Evolutionary conservation across 2,113 vertebrate species (phyloP), one percentile per base, ranked within the genome.

Genomic region (Bos indicus): DNA sequence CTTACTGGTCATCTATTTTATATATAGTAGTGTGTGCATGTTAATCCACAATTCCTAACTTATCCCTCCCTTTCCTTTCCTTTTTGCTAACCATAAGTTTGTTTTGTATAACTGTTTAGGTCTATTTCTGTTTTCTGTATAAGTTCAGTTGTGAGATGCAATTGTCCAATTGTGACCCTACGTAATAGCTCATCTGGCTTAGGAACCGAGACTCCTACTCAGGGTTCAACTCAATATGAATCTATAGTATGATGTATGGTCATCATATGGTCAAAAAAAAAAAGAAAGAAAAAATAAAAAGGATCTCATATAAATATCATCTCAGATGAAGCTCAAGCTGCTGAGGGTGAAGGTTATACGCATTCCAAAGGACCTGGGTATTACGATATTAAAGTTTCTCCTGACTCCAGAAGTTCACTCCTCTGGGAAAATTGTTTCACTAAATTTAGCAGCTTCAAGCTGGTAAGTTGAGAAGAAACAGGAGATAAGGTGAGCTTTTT

Each of bases 401-500:
- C 59, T 92, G 33, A 46, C 56, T 64, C 25, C 3, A 62, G 78
- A 62, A 86, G 43, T 93, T 91, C 88, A 64, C 40, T 59, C 9
- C n/a, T 90, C n/a, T 77, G 33, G 40, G 23, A 93, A 94, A 82
- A 82, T 96, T 74, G 52, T 81, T 91, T 92, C 90, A 94, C 59
- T 97, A 92, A 96, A 95, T 96, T 97, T 97, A 96, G 74, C 62
- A 91, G 17, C 59, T 82, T 56, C 59, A 96, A 95, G 59, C 59
- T 93, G 80, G 59, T 98, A 90, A 97, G 15, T 43, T 59, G 82
- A 95, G 59, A 33, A 93, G 43, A 95, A 95, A 83, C 2, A 16
- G 83, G 94, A 94, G 95, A 87, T 80, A 97, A 96, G 95, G 83
- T 97, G 62, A 97, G n/a, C 57, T 91, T 90, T 97, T 96, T 92